Base-by-base conservation (phyloP, 2,888 invertebrate species). In the Gastrophysa polygoni region DNA sequence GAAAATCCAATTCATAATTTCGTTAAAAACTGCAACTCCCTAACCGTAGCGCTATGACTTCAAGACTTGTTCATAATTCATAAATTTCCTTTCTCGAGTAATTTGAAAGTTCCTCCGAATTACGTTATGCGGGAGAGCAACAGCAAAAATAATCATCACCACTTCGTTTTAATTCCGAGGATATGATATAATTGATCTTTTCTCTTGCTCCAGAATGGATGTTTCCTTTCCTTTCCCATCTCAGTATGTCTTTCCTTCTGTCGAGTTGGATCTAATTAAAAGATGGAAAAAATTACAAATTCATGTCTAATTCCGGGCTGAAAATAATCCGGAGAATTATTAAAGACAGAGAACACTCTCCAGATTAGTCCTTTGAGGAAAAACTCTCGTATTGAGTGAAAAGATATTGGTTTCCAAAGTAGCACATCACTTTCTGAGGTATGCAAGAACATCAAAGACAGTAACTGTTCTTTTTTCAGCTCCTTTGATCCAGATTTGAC, bases 1-100 rank as follows among this genome's bases (percentile, higher is more conserved):
- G 44, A 58, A 63, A 74, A 75, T 74, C 70, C 68, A 75, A 73
- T 76, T 74, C 75, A 71, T 74, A 75, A 74, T 73, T 73, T 68
- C 59, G 71, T 75, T 74, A 71, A 71, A 73, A 72, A 72, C 67
- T 74, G 69, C 69, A 72, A 71, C 71, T 69, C 61, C 59, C 67
- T 65, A 66, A 71, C 66, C 67, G 38, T 38, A 57, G 63, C 59
- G 68, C 63, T 63, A 63, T 67, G n/a, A 68, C 68, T 71, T 67
- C 63, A 65, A 64, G 69, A 68, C 66, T 72, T 73, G 71, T 70
- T 72, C 52, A 55, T 54, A 61, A 64, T 60, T 58, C 38, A 61
- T 59, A 66, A n/a, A 64, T 66, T 66, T 58, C 59, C 57, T 21
- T 59, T 59, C 59, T 46, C 59, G 56, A 66, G 61, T 67, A 64